Evolutionary conservation across 1,140 invertebrate genomes (phyloP), one percentile per base, ranked within the genome.

Genomic region (Temnothorax curvispinosus): DNA sequence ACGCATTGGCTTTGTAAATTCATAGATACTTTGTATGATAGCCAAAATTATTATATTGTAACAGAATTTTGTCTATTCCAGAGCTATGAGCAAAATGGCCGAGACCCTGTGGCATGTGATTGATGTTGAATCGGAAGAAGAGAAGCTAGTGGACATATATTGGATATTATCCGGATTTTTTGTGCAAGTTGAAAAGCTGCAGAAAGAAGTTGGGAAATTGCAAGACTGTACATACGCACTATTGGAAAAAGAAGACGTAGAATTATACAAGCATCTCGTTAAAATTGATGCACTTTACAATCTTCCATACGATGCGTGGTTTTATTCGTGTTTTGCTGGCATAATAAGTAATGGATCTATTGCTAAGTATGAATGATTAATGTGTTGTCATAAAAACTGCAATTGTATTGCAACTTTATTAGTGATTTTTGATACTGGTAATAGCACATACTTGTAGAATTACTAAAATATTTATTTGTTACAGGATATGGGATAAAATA

Each of bases 401-500:
- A 27, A 62, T n/a, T 85, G 11, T 8, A 58, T 41, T 35, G 18
- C 7, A 76, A 62, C 8, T 21, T 52, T 21, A 47, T 69, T 56
- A 71, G 13, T 71, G 21, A 76, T 62, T 65, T 69, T 41, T 44
- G 56, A 82, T 85, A 71, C 72, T 27, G 1, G 27, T 27, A 27
- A 27, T 27, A 78, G 18, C 72, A 35, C 18, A 38, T 38, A 35
- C 27, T 75, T 50, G 56, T 35, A 72, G n/a, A 21, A 86, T 78
- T 65, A 32, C 7, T n/a, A 60, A 41, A 56, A 32, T 13, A 75
- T 71, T 75, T 64, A 21, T 96, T 75, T 65, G 13, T 96, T 96
- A 92, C 87, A 98, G 98, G 94, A 97, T 99, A 85, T 98, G 98
- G 97, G 98, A 99, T 92, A 98, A 98, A 96, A 95, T 99, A 18